These are phyloP conservation scores for Cheilosia pagana DNA, from an alignment of 2,888 invertebrate genomes.

Conservation along the genomic window DNA sequence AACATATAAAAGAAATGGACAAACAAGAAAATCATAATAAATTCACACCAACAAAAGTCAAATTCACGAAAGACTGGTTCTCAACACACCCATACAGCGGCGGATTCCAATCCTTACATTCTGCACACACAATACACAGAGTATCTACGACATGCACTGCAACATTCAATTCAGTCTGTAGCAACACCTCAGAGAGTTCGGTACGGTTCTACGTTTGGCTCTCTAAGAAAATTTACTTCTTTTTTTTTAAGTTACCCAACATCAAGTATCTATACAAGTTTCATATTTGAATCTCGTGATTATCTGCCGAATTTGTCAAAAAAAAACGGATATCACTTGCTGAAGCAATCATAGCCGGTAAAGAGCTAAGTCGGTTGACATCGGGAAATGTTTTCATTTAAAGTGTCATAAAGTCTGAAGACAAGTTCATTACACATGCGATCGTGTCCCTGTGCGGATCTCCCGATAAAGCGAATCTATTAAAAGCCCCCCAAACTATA, in stretches of 20 bases:
- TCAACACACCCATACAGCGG: constrained; percentile 64
- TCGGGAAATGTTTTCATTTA: constrained; percentile 57
- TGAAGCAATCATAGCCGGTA: constrained; percentile 54
- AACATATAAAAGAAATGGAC: constrained; percentile 13
- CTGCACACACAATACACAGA: constrained; percentile 54
- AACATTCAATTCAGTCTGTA: constrained; percentile 73
- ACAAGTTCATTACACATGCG: constrained; percentile 59
- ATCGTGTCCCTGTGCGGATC: constrained; percentile 57
- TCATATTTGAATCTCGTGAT: constrained; percentile 13
- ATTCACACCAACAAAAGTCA: constrained; percentile 76
- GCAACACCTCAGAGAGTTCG: constrained; percentile 71
- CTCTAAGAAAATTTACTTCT: constrained; percentile 40
- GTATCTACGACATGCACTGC: constrained; percentile 73
- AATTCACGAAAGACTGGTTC: constrained; percentile 76
- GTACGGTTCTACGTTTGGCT: constrained; percentile 70
- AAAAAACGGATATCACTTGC: background rate
- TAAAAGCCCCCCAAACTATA: constrained; percentile 27
- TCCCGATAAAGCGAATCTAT: constrained; percentile 18
- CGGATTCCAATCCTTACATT: constrained; percentile 62
- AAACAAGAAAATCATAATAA: constrained; percentile 74
- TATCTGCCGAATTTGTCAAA: background rate
- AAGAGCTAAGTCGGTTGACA: constrained; percentile 35
- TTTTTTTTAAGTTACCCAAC: constrained; percentile 13
- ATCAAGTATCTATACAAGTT: background rate
- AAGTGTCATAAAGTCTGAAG: constrained; percentile 59